Evolutionary conservation across 2,888 invertebrate species (phyloP).

Genomic region (Polydrusus cervinus): DNA sequence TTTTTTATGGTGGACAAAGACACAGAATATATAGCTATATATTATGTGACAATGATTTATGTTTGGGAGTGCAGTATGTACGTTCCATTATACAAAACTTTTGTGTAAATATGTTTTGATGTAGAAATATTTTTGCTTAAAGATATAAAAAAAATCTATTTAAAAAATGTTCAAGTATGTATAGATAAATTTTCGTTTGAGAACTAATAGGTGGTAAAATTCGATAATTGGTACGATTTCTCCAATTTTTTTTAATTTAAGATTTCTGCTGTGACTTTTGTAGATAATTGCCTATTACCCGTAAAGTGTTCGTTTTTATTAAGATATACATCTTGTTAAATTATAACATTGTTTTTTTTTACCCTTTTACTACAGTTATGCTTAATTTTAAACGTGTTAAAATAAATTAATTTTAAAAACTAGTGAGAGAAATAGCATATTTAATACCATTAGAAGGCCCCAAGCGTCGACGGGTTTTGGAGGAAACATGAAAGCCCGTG

Average conservation of each 20-base stretch:
- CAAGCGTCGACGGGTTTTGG: too few species aligned
- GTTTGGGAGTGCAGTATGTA: too few species aligned
- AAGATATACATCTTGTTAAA: not conserved
- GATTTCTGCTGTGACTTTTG: slow-evolving; percentile 2
- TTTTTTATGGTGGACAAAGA: too few species aligned
- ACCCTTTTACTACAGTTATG: not conserved
- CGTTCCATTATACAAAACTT: not conserved
- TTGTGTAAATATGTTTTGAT: slow-evolving; percentile 63
- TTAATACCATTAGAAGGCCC: too few species aligned
- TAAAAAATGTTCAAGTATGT: not conserved
- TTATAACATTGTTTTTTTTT: not conserved
- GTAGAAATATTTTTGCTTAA: not conserved
- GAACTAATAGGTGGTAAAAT: not conserved
- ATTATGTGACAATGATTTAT: too few species aligned
- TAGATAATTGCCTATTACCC: slow-evolving; percentile 3
- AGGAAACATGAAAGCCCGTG: too few species aligned
- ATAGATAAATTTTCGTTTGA: not conserved
- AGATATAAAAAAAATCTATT: not conserved
- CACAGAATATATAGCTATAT: too few species aligned
- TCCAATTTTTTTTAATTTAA: not conserved
- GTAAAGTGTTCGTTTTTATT: slow-evolving; percentile 3
- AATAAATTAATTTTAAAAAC: too few species aligned
- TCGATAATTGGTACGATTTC: too few species aligned
- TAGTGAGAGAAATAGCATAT: too few species aligned
- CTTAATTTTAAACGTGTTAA: too few species aligned